Evolutionary conservation across 2,888 invertebrate genomes (phyloP).

Genomic region (Xestia rhomboidea): DNA sequence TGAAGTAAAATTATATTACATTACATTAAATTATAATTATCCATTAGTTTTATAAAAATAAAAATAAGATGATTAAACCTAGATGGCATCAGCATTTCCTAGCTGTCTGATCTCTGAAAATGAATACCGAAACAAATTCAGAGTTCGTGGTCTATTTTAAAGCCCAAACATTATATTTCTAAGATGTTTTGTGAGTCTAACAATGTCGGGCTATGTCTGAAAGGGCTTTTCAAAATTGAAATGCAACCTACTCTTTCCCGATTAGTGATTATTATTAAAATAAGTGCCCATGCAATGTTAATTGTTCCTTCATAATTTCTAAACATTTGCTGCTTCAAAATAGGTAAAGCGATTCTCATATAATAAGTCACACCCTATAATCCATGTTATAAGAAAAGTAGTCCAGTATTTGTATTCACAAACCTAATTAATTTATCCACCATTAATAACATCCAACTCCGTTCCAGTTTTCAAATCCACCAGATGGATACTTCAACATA

Average conservation of each 20-base stretch:
- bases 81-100: background rate
- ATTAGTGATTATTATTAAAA: background rate
- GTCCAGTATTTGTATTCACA: background rate
- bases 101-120: background rate
- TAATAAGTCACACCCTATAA: background rate
- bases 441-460: background rate
- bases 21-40: no score
- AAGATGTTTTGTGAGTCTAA: background rate
- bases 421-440: background rate
- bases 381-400: background rate
- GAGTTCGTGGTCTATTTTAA: background rate
- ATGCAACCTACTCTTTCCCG: background rate
- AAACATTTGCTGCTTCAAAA: background rate
- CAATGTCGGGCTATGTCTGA: no score
- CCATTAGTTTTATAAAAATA: no score
- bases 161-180: background rate
- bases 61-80: no score
- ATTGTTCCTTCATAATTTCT: background rate
- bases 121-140: no score
- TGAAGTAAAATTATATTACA: no score
- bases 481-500: constrained; percentile 7
- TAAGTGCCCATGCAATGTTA: background rate
- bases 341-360: background rate
- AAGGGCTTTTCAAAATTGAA: background rate
- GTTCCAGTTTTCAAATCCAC: background rate